Base-by-base conservation (phyloP, 2,888 invertebrate species). In the Trichogramma evanescens region DNA sequence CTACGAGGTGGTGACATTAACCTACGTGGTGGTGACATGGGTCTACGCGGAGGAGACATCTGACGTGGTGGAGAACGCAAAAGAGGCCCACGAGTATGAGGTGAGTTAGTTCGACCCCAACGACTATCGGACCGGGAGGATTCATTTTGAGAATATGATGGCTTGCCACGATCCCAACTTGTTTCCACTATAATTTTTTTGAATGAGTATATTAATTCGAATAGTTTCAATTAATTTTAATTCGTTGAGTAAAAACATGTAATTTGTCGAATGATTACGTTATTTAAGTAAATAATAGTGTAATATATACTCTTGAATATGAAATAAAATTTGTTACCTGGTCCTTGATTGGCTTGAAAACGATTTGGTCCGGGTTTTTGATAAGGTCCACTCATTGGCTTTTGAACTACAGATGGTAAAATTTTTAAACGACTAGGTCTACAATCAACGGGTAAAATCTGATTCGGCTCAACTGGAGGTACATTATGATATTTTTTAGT, bases 401-500 rank as follows among this genome's bases (percentile, higher is more conserved):
- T 65, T 6, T 59, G 49, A 9, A 26, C 38, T 13, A 55, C 46
- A 4, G 58, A 50, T 9, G n/a, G 8, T 54, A 58, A 54, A 41
- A 62, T 64, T 5, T 13, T 13, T 13, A 59, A 9, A n/a, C 63
- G 61, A n/a, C 51, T 43, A 41, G 40, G 7, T 54, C 62, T 64
- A 39, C 50, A 43, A 51, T 43, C 43, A 6, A 53, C 10, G 10
- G 72, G 68, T 57, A 67, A 54, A 4, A 66, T n/a, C 7, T 58
- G 59, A 46, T 68, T 66, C 6, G 71, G 68, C 43, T 69, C 69
- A 3, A 67, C 26, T 4, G 69, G 68, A 4, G 59, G 52, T 8
- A 70, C 4, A 48, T 71, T 69, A 8, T 58, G 26, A 55, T 70
- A 71, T 49, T 70, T 70, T 39, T 66, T 71, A 8, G 56, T 65